Percentiles rank a stretch among this genome's conserved stretches.
Evolutionary conservation across 2,888 invertebrate genomes (phyloP).

Genomic region (Ernsta delagoae): DNA sequence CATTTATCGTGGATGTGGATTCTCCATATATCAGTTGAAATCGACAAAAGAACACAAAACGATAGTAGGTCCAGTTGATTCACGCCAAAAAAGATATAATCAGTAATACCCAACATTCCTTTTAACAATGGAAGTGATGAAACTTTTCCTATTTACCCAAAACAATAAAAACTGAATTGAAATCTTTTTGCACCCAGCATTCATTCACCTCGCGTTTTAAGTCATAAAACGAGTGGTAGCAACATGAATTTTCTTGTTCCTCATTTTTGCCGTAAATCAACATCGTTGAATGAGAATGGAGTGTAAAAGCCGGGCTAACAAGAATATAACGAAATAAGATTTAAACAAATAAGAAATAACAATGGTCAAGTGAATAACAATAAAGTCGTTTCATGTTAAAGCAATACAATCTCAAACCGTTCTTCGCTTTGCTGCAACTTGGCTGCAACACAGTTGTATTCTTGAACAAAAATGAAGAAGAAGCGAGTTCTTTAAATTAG

Average conservation of each 20-base stretch:
- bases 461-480: slow-evolving; percentile 11
- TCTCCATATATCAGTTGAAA: not conserved
- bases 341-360: slow-evolving; percentile 20
- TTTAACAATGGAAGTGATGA: slow-evolving; percentile 1
- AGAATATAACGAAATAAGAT: slow-evolving; percentile 21
- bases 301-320: slow-evolving; percentile 19
- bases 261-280: slow-evolving; percentile 32
- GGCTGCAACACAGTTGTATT: slow-evolving; percentile 13
- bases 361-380: slow-evolving; percentile 32
- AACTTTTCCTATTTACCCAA: not conserved
- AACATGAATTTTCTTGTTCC: slow-evolving; percentile 23
- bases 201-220: slow-evolving; percentile 11
- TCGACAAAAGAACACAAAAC: not conserved
- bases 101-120: not conserved
- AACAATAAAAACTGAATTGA: slow-evolving; percentile 5
- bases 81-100: not conserved
- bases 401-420: slow-evolving; percentile 13
- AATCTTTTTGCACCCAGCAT: slow-evolving; percentile 9
- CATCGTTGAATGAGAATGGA: slow-evolving; percentile 20
- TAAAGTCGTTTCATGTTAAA: slow-evolving; percentile 20
- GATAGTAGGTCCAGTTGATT: not conserved
- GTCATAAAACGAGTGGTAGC: slow-evolving; percentile 23
- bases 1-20: not conserved
- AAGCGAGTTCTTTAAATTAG: not conserved
- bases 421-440: not conserved